Percentiles rank a stretch among this genome's conserved stretches.
phyloP scores from a whole-genome alignment of 2,797 vertebrate genomes.

The Parotocinclus haroldoi region DNA sequence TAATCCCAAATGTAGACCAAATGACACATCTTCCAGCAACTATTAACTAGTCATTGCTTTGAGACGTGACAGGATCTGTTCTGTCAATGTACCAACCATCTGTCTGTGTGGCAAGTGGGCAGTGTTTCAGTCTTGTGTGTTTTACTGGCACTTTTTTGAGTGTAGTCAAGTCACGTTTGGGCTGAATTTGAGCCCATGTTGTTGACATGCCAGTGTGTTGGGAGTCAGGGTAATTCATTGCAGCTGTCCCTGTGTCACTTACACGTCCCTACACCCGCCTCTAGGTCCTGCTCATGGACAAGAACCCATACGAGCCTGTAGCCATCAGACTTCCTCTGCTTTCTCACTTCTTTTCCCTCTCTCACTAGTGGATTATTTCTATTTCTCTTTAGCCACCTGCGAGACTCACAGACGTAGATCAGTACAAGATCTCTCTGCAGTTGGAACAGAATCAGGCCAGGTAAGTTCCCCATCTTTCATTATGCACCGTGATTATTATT shows the following conservation, averaged over 20 bases:
- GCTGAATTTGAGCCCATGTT: conserved; percentile 50
- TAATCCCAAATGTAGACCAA: no score
- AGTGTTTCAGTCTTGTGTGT: conserved; percentile 11
- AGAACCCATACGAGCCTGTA: conserved; percentile 9
- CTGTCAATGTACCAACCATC: conserved; percentile 65
- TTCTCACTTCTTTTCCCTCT: conserved; percentile 49
- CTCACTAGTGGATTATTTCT: no score
- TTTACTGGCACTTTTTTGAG: not conserved
- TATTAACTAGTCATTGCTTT: no score
- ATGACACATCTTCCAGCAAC: no score
- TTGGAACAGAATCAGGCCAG: conserved; percentile 81
- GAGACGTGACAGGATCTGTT: conserved; percentile 71
- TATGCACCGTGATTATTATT: not conserved
- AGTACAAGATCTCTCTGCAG: conserved; percentile 89
- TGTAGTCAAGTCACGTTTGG: conserved; percentile 59
- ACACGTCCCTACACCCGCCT: conserved; percentile 33
- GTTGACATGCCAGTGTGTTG: conserved; percentile 64
- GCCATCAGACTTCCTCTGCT: conserved; percentile 25
- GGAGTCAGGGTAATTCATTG: conserved; percentile 69
- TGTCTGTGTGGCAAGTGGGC: conserved; percentile 50
- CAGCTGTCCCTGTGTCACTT: conserved; percentile 68
- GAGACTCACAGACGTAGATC: conserved; percentile 93
- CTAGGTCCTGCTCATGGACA: conserved; percentile 49
- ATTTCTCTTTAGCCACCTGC: conserved; percentile 74
- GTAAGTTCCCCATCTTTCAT: not conserved